phyloP scores from a whole-genome alignment of 2,113 vertebrate species.

The Fulmarus glacialis region DNA sequence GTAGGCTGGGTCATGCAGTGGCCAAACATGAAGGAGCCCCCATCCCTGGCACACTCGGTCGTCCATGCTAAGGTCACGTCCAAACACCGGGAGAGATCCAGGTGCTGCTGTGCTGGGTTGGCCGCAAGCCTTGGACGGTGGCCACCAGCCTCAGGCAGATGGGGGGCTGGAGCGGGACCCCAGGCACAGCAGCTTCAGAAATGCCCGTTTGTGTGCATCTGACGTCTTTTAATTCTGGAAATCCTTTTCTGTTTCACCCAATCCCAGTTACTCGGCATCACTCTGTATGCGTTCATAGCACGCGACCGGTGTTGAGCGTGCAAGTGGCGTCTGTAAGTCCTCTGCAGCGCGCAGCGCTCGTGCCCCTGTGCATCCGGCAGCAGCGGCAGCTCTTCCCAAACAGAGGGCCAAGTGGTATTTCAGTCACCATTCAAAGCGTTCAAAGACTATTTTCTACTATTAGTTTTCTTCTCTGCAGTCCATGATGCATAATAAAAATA shows the following conservation, averaged over 20 bases:
- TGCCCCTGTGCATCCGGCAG: background rate
- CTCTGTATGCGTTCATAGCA: accelerated
- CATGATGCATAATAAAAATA: background rate
- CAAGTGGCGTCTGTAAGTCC: background rate
- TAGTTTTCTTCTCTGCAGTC: background rate
- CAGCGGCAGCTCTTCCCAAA: background rate
- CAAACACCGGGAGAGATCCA: background rate
- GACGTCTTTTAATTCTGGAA: background rate
- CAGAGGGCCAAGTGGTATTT: background rate
- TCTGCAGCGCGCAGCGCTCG: accelerated
- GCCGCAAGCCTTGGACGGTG: accelerated
- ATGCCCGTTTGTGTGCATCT: background rate
- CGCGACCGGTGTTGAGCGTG: accelerated
- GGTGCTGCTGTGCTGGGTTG: background rate
- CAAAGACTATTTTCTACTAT: background rate
- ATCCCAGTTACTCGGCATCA: background rate
- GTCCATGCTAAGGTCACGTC: background rate
- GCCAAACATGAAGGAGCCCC: background rate
- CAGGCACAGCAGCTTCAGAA: background rate
- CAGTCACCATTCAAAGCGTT: background rate
- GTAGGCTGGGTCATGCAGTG: background rate
- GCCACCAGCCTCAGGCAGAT: background rate
- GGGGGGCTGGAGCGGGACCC: background rate
- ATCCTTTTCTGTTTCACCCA: background rate
- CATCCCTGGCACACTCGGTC: background rate